Percentiles rank a stretch among this genome's conserved stretches.
Evolutionary conservation across 2,888 invertebrate genomes (phyloP).

Genomic region (Tanytarsus gracilentus): DNA sequence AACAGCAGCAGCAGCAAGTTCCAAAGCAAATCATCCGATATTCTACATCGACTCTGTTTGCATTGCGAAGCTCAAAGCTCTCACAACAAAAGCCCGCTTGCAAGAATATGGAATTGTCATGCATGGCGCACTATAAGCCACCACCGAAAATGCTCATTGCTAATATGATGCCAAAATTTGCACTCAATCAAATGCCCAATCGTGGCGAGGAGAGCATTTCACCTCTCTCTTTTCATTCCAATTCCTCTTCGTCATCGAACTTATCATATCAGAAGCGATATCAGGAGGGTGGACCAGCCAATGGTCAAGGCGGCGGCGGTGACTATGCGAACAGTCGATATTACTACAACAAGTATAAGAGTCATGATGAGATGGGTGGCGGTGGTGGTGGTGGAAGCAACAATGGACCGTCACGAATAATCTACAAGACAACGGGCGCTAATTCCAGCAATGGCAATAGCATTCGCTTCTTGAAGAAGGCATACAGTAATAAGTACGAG

Average conservation of each 20-base stretch:
- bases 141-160: conserved; percentile 23
- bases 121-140: conserved; percentile 21
- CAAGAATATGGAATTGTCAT: conserved; percentile 11
- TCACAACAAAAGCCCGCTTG: conserved; percentile 16
- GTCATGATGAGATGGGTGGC: no score
- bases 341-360: conserved; percentile 23
- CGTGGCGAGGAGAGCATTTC: conserved; percentile 24
- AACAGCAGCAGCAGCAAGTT: not conserved
- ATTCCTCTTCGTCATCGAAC: conserved; percentile 24
- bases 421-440: conserved; percentile 23
- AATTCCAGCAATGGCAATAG: conserved; percentile 16
- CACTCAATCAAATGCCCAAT: conserved; percentile 19
- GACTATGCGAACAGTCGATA: conserved; percentile 12
- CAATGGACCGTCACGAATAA: conserved; percentile 3
- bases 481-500: conserved; percentile 24
- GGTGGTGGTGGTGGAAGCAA: no score
- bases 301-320: not conserved
- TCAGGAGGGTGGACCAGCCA: not conserved
- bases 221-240: conserved; percentile 23
- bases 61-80: conserved; percentile 12
- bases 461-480: conserved; percentile 18
- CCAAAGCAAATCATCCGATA: conserved; percentile 14
- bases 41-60: conserved; percentile 11
- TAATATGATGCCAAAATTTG: conserved; percentile 28
- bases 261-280: conserved; percentile 26